phyloP scores from a whole-genome alignment of 2,797 vertebrate genomes.

The Lates japonicus region DNA sequence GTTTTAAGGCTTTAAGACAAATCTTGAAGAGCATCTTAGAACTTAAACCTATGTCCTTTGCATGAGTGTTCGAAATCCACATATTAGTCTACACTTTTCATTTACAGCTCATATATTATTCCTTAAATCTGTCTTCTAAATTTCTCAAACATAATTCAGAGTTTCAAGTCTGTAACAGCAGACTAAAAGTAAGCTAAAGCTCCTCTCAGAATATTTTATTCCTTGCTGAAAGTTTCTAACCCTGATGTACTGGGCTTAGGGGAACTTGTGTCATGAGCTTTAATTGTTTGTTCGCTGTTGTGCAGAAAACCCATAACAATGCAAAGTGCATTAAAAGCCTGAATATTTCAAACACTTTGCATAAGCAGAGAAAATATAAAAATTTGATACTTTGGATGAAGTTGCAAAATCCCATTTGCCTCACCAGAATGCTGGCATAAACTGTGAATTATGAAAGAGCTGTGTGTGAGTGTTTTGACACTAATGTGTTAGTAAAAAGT shows the following conservation, averaged over 20 bases:
- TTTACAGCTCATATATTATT: constrained; percentile 25
- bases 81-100: constrained; percentile 30
- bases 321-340: constrained; percentile 71
- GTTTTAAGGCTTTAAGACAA: constrained; percentile 26
- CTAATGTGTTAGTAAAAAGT: constrained; percentile 8
- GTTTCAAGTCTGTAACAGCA: background rate
- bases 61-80: constrained; percentile 18
- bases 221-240: constrained; percentile 14
- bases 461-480: constrained; percentile 30
- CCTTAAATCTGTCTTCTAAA: constrained; percentile 21
- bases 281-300: constrained; percentile 64
- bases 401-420: constrained; percentile 70
- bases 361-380: constrained; percentile 77
- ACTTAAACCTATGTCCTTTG: constrained; percentile 15
- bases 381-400: constrained; percentile 70
- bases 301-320: constrained; percentile 55
- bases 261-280: constrained; percentile 13
- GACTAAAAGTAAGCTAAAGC: constrained; percentile 11
- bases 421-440: constrained; percentile 58
- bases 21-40: constrained; percentile 21
- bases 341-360: constrained; percentile 80
- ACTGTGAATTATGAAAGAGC: constrained; percentile 74
- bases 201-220: constrained; percentile 1
- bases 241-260: background rate
- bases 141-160: constrained; percentile 23